Conservation (phyloP, 1,140 invertebrate genomes). For the Apis laboriosa region DNA sequence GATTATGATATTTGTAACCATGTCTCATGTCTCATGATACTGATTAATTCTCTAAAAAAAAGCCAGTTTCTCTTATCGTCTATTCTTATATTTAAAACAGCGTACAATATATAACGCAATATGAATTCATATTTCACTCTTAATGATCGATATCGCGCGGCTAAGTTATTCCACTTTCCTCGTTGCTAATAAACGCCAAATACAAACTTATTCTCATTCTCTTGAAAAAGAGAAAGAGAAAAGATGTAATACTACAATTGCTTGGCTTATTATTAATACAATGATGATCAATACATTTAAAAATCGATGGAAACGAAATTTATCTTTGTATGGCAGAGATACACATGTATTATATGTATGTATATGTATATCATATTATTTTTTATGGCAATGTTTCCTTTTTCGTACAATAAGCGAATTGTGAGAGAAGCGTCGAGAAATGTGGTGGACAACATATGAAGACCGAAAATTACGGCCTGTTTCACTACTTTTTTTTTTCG, state of each 20-base stretch:
- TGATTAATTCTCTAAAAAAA: conserved; percentile 6
- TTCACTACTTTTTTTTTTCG: background rate
- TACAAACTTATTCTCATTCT: background rate
- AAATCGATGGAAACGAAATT: background rate
- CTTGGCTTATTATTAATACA: background rate
- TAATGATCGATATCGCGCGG: background rate
- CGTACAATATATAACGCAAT: conserved; percentile 1
- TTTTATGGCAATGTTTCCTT: conserved; percentile 35
- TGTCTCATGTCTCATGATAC: background rate
- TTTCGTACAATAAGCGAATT: conserved; percentile 16
- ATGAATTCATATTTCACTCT: background rate
- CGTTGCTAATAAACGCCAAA: background rate
- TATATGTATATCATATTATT: background rate
- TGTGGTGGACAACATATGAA: conserved; percentile 5
- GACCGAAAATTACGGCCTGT: background rate
- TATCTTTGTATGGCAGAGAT: conserved; percentile 36
- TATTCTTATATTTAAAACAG: background rate
- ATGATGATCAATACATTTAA: background rate
- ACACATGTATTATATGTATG: conserved; percentile 14
- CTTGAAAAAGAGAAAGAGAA: background rate
- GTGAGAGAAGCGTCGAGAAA: background rate
- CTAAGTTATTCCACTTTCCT: background rate
- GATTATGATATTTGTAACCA: background rate
- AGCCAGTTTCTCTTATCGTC: conserved; percentile 16
- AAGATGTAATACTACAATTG: background rate